These are phyloP conservation scores for Agrochola macilenta DNA, from an alignment of 2,888 invertebrate species.

Conservation along the genomic window DNA sequence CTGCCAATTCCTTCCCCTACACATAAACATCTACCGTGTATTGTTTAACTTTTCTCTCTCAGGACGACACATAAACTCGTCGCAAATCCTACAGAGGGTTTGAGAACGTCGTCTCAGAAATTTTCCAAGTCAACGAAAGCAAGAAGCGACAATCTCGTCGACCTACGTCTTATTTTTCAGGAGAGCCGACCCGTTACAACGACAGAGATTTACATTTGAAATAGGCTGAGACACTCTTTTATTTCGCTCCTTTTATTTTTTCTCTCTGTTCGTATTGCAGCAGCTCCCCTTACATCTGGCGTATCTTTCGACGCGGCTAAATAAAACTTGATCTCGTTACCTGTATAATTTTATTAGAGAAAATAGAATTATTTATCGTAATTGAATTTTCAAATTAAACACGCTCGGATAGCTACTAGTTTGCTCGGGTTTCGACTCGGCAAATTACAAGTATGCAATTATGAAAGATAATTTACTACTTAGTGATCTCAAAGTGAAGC, in stretches of 20 bases:
- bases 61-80: conserved; percentile 81
- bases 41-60: conserved; percentile 82
- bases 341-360: conserved; percentile 61
- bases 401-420: conserved; percentile 58
- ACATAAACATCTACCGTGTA: conserved; percentile 75
- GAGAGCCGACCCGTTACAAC: conserved; percentile 84
- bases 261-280: conserved; percentile 71
- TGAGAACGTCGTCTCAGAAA: conserved; percentile 79
- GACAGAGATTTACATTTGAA: conserved; percentile 88
- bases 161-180: conserved; percentile 86
- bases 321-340: conserved; percentile 57
- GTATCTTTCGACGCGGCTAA: conserved; percentile 37
- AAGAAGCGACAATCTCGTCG: conserved; percentile 84
- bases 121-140: conserved; percentile 84
- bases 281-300: conserved; percentile 57
- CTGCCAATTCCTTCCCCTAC: conserved; percentile 70
- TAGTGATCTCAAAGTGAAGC: conserved; percentile 66
- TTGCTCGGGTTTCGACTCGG: conserved; percentile 55
- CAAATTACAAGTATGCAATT: conserved; percentile 68
- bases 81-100: conserved; percentile 81
- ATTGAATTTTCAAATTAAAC: conserved; percentile 63
- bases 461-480: conserved; percentile 68
- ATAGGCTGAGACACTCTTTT: conserved; percentile 84
- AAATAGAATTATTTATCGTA: conserved; percentile 60
- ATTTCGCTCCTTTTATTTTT: conserved; percentile 81